Conservation (phyloP, 2,113 vertebrate genomes). For the Rhombomys opimus region DNA sequence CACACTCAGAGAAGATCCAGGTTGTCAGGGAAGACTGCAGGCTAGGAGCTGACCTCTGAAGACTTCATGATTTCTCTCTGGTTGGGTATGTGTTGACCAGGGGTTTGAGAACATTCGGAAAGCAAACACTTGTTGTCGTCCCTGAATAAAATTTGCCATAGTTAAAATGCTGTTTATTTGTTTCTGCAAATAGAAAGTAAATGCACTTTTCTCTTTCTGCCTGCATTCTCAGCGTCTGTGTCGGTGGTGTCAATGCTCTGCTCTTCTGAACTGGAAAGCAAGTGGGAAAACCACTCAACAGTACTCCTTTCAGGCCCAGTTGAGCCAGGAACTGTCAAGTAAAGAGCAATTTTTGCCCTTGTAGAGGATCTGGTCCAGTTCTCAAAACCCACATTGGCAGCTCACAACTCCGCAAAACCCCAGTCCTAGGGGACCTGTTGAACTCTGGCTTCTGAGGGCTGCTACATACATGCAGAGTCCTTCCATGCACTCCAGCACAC, state of each 20-base stretch:
- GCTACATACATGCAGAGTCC: too few relatives aligned
- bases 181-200: slow-evolving; percentile 16
- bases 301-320: not conserved
- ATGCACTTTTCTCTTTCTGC: not conserved
- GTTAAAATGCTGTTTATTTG: not conserved
- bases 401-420: too few relatives aligned
- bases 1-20: not conserved
- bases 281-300: slow-evolving; percentile 5
- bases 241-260: not conserved
- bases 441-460: not conserved
- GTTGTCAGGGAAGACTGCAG: not conserved
- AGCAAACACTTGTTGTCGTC: not conserved
- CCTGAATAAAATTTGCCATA: not conserved
- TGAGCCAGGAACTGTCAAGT: not conserved
- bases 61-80: not conserved
- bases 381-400: not conserved
- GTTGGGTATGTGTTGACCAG: not conserved
- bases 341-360: not conserved
- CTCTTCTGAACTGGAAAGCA: not conserved
- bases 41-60: not conserved
- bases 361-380: not conserved
- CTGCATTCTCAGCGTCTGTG: not conserved
- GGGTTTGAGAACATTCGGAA: slow-evolving; percentile 24
- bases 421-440: not conserved
- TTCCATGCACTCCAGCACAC: not conserved